Evolutionary conservation across 92 coral and sea anemone species (phyloP).

Genomic region (Umimayanthus kanabou): DNA sequence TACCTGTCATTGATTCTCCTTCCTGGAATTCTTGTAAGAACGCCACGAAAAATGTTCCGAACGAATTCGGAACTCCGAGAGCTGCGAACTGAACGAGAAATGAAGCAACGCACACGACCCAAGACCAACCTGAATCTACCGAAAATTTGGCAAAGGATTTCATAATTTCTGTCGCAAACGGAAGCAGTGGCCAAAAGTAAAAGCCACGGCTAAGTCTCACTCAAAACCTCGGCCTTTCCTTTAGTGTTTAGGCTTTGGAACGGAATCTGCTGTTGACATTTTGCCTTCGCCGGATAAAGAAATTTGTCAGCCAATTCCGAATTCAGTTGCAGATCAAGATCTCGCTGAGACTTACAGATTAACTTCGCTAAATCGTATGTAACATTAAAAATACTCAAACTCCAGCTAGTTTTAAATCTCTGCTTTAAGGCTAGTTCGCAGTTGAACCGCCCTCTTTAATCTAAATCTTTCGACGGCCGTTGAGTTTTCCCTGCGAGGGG

Average conservation of each 20-base stretch:
- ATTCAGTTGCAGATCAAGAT: background rate
- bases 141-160: constrained; percentile 37
- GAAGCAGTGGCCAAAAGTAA: background rate
- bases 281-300: background rate
- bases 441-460: constrained; percentile 32
- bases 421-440: constrained; percentile 8
- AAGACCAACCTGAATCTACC: constrained; percentile 65
- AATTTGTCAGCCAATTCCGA: background rate
- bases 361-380: background rate
- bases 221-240: background rate
- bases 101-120: constrained; percentile 75
- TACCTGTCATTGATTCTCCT: constrained; percentile 78
- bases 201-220: background rate
- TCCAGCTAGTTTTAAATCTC: constrained; percentile 3
- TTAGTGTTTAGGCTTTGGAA: background rate
- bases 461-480: background rate
- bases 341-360: background rate
- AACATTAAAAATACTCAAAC: background rate
- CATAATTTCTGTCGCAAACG: background rate
- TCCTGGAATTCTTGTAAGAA: constrained; percentile 70
- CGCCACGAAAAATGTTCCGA: constrained; percentile 76
- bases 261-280: no score
- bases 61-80: constrained; percentile 74
- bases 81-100: constrained; percentile 69
- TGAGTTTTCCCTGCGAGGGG: background rate